phyloP scores from a whole-genome alignment of 2,113 vertebrate species.

The Pterocles burchelli region DNA sequence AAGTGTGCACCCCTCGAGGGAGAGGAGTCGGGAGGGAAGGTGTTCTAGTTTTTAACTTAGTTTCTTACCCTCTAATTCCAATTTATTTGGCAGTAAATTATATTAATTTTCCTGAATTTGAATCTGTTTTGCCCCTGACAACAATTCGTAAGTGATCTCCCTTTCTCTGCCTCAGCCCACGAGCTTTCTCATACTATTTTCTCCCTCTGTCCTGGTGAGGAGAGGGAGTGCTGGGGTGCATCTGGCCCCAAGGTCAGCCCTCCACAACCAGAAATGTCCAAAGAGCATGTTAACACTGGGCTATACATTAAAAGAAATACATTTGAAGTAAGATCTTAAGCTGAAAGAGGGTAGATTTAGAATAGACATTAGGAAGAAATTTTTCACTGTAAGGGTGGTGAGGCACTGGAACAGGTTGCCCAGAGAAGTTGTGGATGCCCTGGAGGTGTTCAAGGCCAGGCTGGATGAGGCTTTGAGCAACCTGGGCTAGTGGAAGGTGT shows the following conservation, averaged over 20 bases:
- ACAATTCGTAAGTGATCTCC: not conserved
- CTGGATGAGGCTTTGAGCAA: too few relatives aligned
- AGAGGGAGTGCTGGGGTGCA: not conserved
- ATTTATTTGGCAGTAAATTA: not conserved
- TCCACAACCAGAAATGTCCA: not conserved
- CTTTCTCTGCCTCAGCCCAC: not conserved
- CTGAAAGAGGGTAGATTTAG: too few relatives aligned
- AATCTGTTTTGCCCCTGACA: not conserved
- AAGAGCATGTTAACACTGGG: not conserved
- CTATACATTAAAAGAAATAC: accelerated
- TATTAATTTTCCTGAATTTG: not conserved
- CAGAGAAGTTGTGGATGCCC: too few relatives aligned
- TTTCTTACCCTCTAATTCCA: not conserved
- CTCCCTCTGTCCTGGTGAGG: not conserved
- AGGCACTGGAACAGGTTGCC: too few relatives aligned
- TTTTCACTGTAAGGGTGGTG: too few relatives aligned
- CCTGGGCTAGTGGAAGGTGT: too few relatives aligned
- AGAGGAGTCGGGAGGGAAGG: not conserved
- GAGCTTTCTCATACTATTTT: not conserved
- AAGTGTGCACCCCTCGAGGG: too few relatives aligned
- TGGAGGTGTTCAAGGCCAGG: too few relatives aligned
- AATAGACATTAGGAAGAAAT: too few relatives aligned
- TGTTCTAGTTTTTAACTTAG: not conserved
- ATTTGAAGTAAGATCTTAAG: too few relatives aligned
- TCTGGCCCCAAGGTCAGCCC: not conserved